Base-by-base conservation (phyloP, 2,888 invertebrate species). In the Amiota mariae region DNA sequence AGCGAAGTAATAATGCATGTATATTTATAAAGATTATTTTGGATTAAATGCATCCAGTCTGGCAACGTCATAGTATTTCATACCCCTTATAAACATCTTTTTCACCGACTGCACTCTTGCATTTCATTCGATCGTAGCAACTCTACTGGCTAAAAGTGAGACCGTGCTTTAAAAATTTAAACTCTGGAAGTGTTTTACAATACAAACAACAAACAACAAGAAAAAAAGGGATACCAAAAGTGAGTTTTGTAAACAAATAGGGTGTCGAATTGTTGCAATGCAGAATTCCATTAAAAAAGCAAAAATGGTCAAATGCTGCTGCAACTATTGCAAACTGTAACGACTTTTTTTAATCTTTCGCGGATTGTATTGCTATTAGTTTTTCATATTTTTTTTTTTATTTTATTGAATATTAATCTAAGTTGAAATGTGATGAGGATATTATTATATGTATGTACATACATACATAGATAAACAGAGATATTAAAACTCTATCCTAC, bases 131-230 rank as follows among this genome's bases (percentile, higher is more conserved):
- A 4, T 36, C 36, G 36, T 36, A 36, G 36, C 36, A 36, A 36
- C 36, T 36, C 36, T 36, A 36, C 36, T 36, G 6, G 36, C 0
- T 6, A 8, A 59, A 59, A 59, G 59, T 59, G 59, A 11, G 59
- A 59, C 59, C 59, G 59, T 13, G 24, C 24, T 15, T 18, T 18
- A 59, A 56, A 59, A 59, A 59, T 20, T 13, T 59, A 59, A 36
- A 13, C 24, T 59, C 18, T 20, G 10, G 24, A 11, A n/a, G 59
- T 59, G 59, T 24, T 24, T 3, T 24, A 24, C 24, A 24, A 24
- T 24, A 24, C 24, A 24, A 24, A 24, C 24, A 24, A 24, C 24
- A 24, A 24, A 3, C n/a, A n/a, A n/a, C n/a, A 11, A 57, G 20
- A 20, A 18, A 59, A 11, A 59, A 20, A 59, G 24, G 24, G 18